Evolutionary conservation across 2,888 invertebrate species (phyloP).

Genomic region (Creontiades dilutus): DNA sequence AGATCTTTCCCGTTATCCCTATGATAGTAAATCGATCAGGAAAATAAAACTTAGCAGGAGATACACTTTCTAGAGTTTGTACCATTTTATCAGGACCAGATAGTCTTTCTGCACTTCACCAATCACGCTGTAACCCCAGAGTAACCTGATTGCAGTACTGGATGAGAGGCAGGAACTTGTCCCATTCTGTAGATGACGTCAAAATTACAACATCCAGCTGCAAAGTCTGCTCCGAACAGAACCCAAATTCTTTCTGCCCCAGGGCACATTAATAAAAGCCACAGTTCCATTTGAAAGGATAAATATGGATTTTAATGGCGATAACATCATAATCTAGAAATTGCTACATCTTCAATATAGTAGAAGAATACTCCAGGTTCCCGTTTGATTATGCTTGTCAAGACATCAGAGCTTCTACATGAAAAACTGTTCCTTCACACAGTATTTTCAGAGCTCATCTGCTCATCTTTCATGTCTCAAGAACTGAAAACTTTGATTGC

Average conservation of each 20-base stretch:
- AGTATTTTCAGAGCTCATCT: too few species aligned
- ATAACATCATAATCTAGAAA: slow-evolving; percentile 45
- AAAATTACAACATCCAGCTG: background rate
- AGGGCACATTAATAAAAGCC: slow-evolving; percentile 70
- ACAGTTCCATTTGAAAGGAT: slow-evolving; percentile 42
- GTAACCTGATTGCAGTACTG: slow-evolving; percentile 74
- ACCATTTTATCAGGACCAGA: slow-evolving; percentile 38
- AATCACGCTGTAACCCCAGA: slow-evolving; percentile 72
- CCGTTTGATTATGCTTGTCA: background rate
- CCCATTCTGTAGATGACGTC: slow-evolving; percentile 72
- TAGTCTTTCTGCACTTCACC: slow-evolving; percentile 46
- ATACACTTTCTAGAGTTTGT: slow-evolving; percentile 62
- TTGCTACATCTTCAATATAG: slow-evolving; percentile 71
- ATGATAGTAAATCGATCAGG: background rate
- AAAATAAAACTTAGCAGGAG: background rate
- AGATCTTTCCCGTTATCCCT: background rate
- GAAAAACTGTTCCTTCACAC: too few species aligned
- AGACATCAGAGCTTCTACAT: too few species aligned
- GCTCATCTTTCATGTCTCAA: too few species aligned
- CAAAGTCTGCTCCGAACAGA: slow-evolving; percentile 66
- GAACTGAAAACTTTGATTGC: too few species aligned
- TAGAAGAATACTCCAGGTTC: slow-evolving; percentile 73
- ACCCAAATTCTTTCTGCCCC: background rate
- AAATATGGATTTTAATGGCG: slow-evolving; percentile 52
- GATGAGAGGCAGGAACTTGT: slow-evolving; percentile 72